Base-by-base conservation (phyloP, 2,888 invertebrate genomes). In the Cepaea hortensis region DNA sequence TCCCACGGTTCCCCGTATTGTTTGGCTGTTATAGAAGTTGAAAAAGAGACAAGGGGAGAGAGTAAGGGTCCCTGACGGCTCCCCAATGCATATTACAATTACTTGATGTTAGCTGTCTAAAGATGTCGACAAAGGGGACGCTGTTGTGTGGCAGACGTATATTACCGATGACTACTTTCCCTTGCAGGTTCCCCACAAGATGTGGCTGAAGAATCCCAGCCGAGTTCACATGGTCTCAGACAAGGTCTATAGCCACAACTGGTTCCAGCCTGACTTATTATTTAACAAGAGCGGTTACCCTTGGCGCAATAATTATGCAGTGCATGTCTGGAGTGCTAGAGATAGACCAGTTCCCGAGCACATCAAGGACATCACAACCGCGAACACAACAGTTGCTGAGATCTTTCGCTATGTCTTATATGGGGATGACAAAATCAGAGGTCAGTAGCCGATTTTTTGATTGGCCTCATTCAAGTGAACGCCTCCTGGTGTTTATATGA, bases 311-410 rank as follows among this genome's bases (percentile, higher is more conserved):
- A 89, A 88, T 77, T 85, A 88, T 75, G 90, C 89, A 0, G 83
- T 90, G 15, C 90, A 90, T 65, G 85, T 89, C 15, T 90, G 90
- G 90, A 88, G 85, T 46, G 85, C 85, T 68, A 70, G 65, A 6
- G 87, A 88, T 72, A 87, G 81, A 3, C 55, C 55, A 9, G 82
- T 90, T n/a, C 90, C 90, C 1, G 70, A 77, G 48, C 55, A 73
- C 15, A 75, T 84, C 23, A 73, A 83, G 18, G 90, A 88, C 23
- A 80, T 89, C n/a, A 85, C 85, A 18, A 81, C 77, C 15, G 62
- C 85, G 6, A 88, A 90, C 77, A 88, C 89, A 18, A 90, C 90
- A 46, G 81, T 89, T 55, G 90, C 87, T 3, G 87, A 90, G 65
- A 85, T 90, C 23, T 88, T 90, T 77, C 77, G 90, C 68, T 77